Conservation (phyloP, 1,140 invertebrate species). For the Drosophila auraria region DNA sequence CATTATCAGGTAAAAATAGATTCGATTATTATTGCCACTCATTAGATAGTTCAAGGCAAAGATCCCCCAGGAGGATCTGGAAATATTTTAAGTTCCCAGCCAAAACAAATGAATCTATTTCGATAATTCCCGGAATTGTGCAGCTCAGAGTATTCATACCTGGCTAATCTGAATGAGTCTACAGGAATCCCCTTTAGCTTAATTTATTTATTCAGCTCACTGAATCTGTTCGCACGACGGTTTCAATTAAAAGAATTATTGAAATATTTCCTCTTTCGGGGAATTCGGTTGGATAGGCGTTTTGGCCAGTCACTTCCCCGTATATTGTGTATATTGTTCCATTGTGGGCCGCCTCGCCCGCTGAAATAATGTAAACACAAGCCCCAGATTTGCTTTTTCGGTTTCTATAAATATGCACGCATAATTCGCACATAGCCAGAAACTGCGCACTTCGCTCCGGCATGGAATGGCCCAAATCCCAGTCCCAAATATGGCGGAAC, state of each 20-base stretch:
- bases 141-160: not conserved
- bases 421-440: constrained; percentile 40
- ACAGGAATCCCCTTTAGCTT: constrained; percentile 15
- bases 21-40: too few species aligned
- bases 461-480: constrained; percentile 38
- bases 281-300: constrained; percentile 28
- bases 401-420: constrained; percentile 36
- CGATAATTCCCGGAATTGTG: not conserved
- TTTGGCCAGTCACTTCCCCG: constrained; percentile 31
- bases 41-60: not conserved
- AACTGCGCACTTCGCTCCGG: constrained; percentile 57
- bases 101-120: constrained; percentile 1
- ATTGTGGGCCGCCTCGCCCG: constrained; percentile 25
- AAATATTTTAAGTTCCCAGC: not conserved
- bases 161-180: not conserved
- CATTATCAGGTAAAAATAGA: not conserved
- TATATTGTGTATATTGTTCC: constrained; percentile 35
- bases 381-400: constrained; percentile 7
- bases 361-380: constrained; percentile 40
- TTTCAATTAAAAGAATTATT: not conserved
- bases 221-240: constrained; percentile 5
- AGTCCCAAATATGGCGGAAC: constrained; percentile 30
- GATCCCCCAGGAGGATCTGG: not conserved
- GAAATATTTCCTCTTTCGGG: constrained; percentile 32
- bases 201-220: constrained; percentile 6